Evolutionary conservation across 1,140 invertebrate species (phyloP), one percentile per base, ranked within the genome.

Genomic region (Himalopsyche phryganea): DNA sequence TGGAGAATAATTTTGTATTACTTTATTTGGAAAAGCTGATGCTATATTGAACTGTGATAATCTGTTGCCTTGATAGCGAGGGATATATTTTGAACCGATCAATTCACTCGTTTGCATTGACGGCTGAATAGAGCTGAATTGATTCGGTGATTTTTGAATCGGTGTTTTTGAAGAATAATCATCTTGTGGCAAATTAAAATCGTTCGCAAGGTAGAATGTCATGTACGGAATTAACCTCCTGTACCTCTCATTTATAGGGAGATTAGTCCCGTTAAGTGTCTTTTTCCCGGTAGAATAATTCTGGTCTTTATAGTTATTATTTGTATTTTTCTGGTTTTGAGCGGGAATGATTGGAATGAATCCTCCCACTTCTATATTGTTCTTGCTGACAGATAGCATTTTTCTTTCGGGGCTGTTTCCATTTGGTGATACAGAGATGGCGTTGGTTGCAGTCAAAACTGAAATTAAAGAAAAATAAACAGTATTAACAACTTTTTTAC

Each of bases 191-290:
- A 65, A 47, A 6, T 68, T 79, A 66, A 82, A 79, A 63, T 83
- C 81, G 53, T 84, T 85, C 1, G 84, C 80, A 14, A 87, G 76
- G 68, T 90, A 90, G 69, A 86, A 91, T 28, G 86, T 89, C 82
- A 89, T 88, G 67, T 91, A 91, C 1, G 88, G 89, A 66, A 91
- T 87, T 36, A 91, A 68, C 46, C 89, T 79, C 61, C 89, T 81
- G 66, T 86, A 86, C 36, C 89, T 78, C 71, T 88, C 84, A 55
- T 81, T 83, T 17, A 76, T 70, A 0, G 71, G 68, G 28, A 77
- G 61, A 51, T 71, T 71, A 3, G 73, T 69, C 28, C 67, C 58
- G 60, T 74, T 72, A 7, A 52, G 48, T 32, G 56, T 57, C 13
- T 54, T 51, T 11, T 36, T 44, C 50, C 58, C 47, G 17, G 35